Conservation (phyloP, 1,140 invertebrate genomes). For the Meloidogyne exigua region DNA sequence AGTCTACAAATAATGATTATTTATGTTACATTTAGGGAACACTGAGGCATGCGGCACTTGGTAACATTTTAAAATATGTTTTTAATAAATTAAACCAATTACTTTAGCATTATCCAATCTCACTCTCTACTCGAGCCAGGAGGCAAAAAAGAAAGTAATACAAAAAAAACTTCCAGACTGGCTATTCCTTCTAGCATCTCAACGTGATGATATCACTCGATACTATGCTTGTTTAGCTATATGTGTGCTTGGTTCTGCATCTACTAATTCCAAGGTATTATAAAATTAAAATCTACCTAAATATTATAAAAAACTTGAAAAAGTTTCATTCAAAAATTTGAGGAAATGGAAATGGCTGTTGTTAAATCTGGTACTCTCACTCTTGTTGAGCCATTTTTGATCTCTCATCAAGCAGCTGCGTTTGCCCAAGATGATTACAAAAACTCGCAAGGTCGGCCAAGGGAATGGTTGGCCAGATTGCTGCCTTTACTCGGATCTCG, state of each 20-base stretch:
- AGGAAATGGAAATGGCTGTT: conserved; percentile 91
- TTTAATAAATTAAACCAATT: neutral
- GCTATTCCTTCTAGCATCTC: conserved; percentile 94
- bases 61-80: neutral
- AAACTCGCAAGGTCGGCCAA: conserved; percentile 91
- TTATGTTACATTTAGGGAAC: conserved; percentile 59
- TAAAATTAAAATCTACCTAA: neutral
- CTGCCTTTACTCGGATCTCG: conserved; percentile 91
- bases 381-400: conserved; percentile 92
- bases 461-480: conserved; percentile 79
- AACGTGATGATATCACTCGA: conserved; percentile 75
- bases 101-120: conserved; percentile 89
- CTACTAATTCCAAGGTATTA: conserved; percentile 72
- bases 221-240: conserved; percentile 96
- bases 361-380: conserved; percentile 88
- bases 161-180: conserved; percentile 87
- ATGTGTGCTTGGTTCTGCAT: conserved; percentile 80
- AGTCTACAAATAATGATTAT: conserved; percentile 10
- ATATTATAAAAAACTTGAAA: too few species aligned
- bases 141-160: conserved; percentile 97
- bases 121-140: conserved; percentile 89
- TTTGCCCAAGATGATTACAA: conserved; percentile 84
- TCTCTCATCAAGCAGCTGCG: conserved; percentile 84
- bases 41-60: conserved; percentile 78
- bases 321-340: conserved; percentile 11